A percentile compares a stretch with the other conserved stretches of the same genome.
Conservation (phyloP, 2,113 vertebrate species). For the Mionectes macconnelli region DNA sequence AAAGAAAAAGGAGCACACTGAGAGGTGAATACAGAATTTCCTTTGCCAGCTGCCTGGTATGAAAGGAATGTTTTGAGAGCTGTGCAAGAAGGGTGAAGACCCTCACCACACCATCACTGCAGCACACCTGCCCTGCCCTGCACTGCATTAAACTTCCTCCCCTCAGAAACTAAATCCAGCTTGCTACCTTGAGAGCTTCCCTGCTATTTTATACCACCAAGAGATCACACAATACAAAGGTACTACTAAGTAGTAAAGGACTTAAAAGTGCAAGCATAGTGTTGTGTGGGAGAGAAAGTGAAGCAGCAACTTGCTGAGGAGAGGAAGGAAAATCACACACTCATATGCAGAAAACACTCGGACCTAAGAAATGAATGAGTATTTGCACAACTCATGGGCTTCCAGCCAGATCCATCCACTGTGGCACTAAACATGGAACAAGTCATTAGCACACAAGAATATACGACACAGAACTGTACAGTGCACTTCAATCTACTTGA, state of each 20-base stretch:
- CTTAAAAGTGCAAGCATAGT: background rate
- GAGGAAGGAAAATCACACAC: background rate
- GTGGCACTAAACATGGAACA: background rate
- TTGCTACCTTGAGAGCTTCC: background rate
- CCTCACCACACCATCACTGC: background rate
- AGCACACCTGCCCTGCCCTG: background rate
- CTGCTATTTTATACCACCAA: background rate
- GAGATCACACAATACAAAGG: background rate
- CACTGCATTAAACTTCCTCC: background rate
- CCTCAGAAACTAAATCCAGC: background rate
- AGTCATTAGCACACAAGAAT: background rate
- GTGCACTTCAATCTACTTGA: background rate
- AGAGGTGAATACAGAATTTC: background rate
- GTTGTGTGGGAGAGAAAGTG: background rate
- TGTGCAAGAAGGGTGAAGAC: background rate
- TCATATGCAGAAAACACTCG: background rate
- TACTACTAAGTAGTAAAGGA: background rate
- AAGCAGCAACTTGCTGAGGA: background rate
- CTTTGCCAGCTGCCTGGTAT: background rate
- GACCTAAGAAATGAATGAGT: background rate
- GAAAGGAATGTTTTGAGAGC: background rate
- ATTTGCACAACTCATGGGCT: background rate
- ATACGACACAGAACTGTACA: background rate
- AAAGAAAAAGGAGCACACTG: background rate
- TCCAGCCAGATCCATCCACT: background rate